Conservation (phyloP, 1,140 invertebrate species). For the Drosophila oshimai region DNA sequence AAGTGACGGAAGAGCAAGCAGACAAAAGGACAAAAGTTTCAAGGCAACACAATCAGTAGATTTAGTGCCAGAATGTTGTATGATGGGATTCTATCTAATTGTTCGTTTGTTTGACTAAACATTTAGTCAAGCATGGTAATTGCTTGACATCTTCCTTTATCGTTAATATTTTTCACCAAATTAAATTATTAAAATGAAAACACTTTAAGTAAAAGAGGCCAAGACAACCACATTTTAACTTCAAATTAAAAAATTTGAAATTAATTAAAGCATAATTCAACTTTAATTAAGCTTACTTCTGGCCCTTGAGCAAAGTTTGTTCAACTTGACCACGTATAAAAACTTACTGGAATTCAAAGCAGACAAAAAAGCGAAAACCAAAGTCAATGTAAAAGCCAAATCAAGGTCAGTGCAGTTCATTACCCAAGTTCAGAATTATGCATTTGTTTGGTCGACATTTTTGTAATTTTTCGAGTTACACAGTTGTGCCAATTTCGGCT, state of each 20-base stretch:
- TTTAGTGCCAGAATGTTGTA: not conserved
- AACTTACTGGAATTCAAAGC: not conserved
- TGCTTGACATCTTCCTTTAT: not conserved
- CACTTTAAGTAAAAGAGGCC: too few species aligned
- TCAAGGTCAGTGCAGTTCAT: conserved; percentile 43
- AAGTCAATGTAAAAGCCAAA: not conserved
- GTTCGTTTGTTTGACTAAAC: not conserved
- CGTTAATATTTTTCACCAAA: too few species aligned
- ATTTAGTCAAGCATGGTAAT: not conserved
- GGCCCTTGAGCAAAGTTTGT: conserved; percentile 10
- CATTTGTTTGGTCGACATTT: not conserved
- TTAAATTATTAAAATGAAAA: too few species aligned
- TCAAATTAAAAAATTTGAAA: not conserved
- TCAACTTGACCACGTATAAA: not conserved
- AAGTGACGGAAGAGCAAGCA: not conserved
- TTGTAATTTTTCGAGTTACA: not conserved
- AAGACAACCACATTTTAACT: too few species aligned
- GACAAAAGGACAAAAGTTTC: not conserved
- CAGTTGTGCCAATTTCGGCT: too few species aligned
- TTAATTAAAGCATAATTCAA: not conserved
- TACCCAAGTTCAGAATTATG: conserved; percentile 27
- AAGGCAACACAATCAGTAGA: not conserved
- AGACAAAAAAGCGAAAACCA: not conserved
- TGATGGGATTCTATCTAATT: not conserved
- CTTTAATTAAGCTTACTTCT: not conserved